Evolutionary conservation across 2,113 vertebrate genomes (phyloP).

Genomic region (Emydura subglobosa): DNA sequence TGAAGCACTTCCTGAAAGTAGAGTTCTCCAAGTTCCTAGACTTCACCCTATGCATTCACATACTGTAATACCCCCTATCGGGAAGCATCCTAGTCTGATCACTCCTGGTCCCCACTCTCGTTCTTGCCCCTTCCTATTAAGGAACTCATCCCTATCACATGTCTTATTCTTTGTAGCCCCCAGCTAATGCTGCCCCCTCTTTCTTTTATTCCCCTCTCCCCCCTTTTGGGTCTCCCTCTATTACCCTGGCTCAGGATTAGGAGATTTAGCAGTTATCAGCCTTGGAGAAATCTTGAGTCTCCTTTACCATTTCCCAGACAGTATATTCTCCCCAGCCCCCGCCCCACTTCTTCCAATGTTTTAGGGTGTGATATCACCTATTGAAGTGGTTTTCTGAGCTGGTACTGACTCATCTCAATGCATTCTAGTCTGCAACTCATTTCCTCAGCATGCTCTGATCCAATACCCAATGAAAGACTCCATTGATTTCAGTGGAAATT

Average conservation of each 20-base stretch:
- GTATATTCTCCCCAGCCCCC: background rate
- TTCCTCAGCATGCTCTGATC: background rate
- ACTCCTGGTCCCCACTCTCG: background rate
- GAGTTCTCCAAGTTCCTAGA: background rate
- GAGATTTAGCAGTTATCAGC: background rate
- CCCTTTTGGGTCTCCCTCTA: background rate
- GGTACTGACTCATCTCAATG: background rate
- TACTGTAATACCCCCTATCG: background rate
- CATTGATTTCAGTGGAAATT: background rate
- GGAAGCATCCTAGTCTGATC: background rate
- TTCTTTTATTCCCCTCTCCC: background rate
- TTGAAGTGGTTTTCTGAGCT: background rate
- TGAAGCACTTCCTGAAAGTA: background rate
- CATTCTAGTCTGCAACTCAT: background rate
- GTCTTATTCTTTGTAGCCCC: background rate
- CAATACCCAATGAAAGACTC: background rate
- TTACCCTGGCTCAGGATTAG: background rate
- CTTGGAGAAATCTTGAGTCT: too few species aligned
- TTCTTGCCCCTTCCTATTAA: background rate
- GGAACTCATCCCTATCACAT: background rate
- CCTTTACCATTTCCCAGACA: accelerated
- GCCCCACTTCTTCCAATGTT: accelerated
- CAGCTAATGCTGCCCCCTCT: background rate
- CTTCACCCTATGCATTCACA: background rate
- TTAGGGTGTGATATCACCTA: background rate